These are phyloP conservation scores for Trichogramma dendrolimi DNA, from an alignment of 2,888 invertebrate genomes.

Conservation along the genomic window DNA sequence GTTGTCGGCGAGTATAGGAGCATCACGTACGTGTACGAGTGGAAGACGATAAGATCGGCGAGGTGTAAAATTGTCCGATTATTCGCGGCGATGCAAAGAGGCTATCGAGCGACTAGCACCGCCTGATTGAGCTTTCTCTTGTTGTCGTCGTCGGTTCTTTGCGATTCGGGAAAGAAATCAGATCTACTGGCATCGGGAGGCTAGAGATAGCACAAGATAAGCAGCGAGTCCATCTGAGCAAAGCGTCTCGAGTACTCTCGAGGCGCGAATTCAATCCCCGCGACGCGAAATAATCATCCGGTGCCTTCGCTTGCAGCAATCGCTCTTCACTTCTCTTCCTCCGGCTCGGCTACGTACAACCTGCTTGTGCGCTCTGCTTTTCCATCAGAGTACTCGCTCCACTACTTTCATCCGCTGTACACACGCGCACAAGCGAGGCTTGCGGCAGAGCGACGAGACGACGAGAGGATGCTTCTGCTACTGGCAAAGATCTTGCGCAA, in stretches of 20 bases:
- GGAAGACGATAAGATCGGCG: slow-evolving; percentile 39
- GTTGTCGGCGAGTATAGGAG: slow-evolving; percentile 10
- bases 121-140: slow-evolving; percentile 27
- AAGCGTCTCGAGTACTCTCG: slow-evolving; percentile 45
- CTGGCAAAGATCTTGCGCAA: too few species aligned
- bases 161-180: too few species aligned
- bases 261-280: slow-evolving; percentile 46
- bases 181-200: too few species aligned
- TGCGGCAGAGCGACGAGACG: slow-evolving; percentile 3
- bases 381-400: slow-evolving; percentile 32
- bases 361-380: slow-evolving; percentile 3
- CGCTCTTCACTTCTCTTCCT: slow-evolving; percentile 33
- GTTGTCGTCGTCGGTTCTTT: slow-evolving; percentile 15
- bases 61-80: slow-evolving; percentile 48
- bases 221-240: slow-evolving; percentile 39
- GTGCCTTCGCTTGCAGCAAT: slow-evolving; percentile 46
- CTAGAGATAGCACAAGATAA: slow-evolving; percentile 5
- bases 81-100: slow-evolving; percentile 47
- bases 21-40: slow-evolving; percentile 27
- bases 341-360: slow-evolving; percentile 36
- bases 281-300: slow-evolving; percentile 49
- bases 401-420: slow-evolving; percentile 27
- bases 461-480: background rate
- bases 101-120: background rate
- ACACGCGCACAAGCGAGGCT: background rate